Conservation (phyloP, 2,888 invertebrate species). For the Cerastoderma edule region DNA sequence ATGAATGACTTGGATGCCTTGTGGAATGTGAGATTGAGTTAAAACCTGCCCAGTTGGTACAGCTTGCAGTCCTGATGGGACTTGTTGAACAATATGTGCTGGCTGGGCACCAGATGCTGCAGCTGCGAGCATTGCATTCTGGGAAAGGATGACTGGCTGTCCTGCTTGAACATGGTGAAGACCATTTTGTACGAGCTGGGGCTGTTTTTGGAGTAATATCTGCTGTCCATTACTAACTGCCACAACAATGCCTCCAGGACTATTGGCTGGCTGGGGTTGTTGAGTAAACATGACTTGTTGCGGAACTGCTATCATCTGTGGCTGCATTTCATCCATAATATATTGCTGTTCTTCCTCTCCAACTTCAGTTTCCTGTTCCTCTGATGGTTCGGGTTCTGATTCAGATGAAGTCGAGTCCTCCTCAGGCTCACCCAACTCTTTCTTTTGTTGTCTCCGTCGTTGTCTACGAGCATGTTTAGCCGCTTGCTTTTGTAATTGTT, state of each 20-base stretch:
- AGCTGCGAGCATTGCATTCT: conserved; percentile 59
- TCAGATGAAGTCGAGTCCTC: conserved; percentile 69
- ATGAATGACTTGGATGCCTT: conserved; percentile 39
- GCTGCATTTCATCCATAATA: conserved; percentile 57
- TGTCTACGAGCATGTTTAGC: conserved; percentile 92
- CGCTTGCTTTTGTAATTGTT: conserved; percentile 87
- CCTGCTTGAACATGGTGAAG: conserved; percentile 75
- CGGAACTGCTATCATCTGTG: conserved; percentile 58
- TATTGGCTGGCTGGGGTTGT: conserved; percentile 64
- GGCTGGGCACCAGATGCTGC: conserved; percentile 63
- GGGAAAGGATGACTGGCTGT: conserved; percentile 73
- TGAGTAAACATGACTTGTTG: conserved; percentile 62
- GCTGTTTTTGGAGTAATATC: conserved; percentile 65
- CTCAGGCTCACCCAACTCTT: conserved; percentile 74
- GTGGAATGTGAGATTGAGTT: conserved; percentile 26
- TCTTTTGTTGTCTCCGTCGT: conserved; percentile 86
- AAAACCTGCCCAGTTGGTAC: conserved; percentile 16
- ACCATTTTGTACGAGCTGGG: conserved; percentile 59
- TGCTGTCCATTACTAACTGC: conserved; percentile 63
- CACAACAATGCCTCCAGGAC: conserved; percentile 61
- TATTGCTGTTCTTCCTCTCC: conserved; percentile 62
- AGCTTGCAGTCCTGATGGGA: conserved; percentile 29
- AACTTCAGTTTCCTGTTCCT: conserved; percentile 55
- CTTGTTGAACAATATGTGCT: conserved; percentile 60
- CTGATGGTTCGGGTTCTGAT: conserved; percentile 66